Conservation (phyloP, 2,113 vertebrate genomes). For the Phodopus roborovskii region DNA sequence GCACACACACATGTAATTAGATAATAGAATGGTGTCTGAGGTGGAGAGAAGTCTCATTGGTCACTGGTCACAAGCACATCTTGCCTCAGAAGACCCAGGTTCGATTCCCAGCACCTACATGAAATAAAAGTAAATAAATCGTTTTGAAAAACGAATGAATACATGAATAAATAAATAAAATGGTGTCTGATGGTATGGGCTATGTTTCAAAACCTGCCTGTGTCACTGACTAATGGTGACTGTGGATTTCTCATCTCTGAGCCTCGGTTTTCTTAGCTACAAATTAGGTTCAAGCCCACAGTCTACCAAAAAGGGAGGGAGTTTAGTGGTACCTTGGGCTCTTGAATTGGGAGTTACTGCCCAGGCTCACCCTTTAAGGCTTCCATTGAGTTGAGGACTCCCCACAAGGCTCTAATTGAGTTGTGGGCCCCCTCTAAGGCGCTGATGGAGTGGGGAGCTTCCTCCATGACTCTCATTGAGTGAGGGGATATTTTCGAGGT, state of each 20-base stretch:
- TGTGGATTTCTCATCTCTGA: no score
- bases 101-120: neutral
- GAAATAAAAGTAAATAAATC: neutral
- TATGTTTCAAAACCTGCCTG: neutral
- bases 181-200: neutral
- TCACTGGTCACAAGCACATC: neutral
- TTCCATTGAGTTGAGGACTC: neutral
- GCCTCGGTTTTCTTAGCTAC: neutral
- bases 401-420: neutral
- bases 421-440: no score
- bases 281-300: neutral
- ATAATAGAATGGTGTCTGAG: neutral
- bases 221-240: neutral
- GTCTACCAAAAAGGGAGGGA: rapidly evolving
- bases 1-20: neutral
- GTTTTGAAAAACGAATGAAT: neutral
- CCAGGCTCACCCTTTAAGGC: neutral
- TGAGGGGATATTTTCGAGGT: neutral
- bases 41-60: neutral
- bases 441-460: no score
- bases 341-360: neutral
- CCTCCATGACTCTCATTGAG: neutral
- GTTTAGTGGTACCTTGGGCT: rapidly evolving
- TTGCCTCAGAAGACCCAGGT: neutral
- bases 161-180: neutral